Evolutionary conservation across 2,888 invertebrate species (phyloP).

Genomic region (Spodoptera exigua): DNA sequence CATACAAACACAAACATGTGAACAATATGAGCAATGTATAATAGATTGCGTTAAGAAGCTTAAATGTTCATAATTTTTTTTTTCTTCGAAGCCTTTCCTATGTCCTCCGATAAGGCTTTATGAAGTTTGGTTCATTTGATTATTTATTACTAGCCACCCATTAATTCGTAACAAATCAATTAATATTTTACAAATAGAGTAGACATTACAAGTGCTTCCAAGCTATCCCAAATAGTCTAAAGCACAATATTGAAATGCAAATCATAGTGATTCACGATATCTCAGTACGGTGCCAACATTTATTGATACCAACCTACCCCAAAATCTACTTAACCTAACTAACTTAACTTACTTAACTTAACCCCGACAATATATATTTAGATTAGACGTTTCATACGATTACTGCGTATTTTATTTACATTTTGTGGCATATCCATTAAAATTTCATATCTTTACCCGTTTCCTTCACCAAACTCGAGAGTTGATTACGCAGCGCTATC

Average conservation of each 20-base stretch:
- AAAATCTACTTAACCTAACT: slow-evolving; percentile 6
- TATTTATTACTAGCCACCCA: too few relatives aligned
- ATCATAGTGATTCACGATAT: slow-evolving; percentile 17
- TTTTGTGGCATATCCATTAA: slow-evolving; percentile 54
- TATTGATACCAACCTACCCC: slow-evolving; percentile 26
- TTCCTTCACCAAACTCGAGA: slow-evolving; percentile 59
- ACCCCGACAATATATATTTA: slow-evolving; percentile 8
- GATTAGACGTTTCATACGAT: slow-evolving; percentile 25
- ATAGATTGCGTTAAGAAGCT: too few relatives aligned
- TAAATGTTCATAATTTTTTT: too few relatives aligned
- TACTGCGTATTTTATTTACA: slow-evolving; percentile 45
- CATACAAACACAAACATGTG: too few relatives aligned
- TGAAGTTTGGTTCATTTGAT: too few relatives aligned
- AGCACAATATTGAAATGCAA: slow-evolving; percentile 37
- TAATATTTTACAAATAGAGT: too few relatives aligned
- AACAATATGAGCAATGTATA: too few relatives aligned
- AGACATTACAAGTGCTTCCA: slow-evolving; percentile 8
- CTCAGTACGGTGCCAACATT: slow-evolving; percentile 6
- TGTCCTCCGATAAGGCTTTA: too few relatives aligned
- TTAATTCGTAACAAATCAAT: too few relatives aligned
- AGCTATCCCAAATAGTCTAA: slow-evolving; percentile 8
- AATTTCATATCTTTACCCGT: slow-evolving; percentile 60
- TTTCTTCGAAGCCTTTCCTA: too few relatives aligned
- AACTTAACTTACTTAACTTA: too few relatives aligned
- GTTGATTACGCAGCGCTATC: slow-evolving; percentile 68